Conservation (phyloP, 2,797 vertebrate genomes). For the Botia kubotai region DNA sequence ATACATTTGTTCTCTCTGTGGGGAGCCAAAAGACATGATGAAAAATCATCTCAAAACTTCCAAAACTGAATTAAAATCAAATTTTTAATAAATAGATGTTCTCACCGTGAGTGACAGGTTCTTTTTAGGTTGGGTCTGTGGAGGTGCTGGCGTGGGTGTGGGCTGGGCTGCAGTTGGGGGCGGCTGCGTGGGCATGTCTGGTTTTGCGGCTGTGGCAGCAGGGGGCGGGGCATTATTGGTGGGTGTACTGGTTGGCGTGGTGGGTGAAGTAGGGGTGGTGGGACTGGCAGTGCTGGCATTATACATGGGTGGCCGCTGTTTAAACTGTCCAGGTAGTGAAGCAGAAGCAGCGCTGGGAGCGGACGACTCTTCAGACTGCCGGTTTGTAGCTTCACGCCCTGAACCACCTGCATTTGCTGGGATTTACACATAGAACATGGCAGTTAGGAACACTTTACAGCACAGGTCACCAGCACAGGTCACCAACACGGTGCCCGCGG, state of each 20-base stretch:
- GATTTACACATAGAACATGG: neutral
- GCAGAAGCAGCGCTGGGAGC: conserved; percentile 76
- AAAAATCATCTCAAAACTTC: neutral
- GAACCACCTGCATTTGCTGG: conserved; percentile 82
- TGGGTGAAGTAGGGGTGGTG: conserved; percentile 79
- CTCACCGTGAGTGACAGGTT: conserved; percentile 92
- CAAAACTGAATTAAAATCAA: neutral
- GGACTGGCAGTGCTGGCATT: conserved; percentile 87
- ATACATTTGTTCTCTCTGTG: conserved; percentile 95
- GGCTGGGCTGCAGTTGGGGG: conserved; percentile 80
- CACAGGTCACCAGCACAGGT: no score
- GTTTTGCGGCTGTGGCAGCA: conserved; percentile 79
- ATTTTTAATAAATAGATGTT: neutral
- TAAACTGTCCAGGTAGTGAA: conserved; percentile 88
- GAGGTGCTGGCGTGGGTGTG: conserved; percentile 80
- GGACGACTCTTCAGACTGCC: conserved; percentile 87
- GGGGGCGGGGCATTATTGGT: conserved; percentile 81
- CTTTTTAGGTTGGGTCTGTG: conserved; percentile 88
- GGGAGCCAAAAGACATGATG: conserved; percentile 22
- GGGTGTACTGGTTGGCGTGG: conserved; percentile 76
- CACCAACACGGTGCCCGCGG: no score
- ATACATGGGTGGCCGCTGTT: conserved; percentile 95
- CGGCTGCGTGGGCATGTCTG: conserved; percentile 77
- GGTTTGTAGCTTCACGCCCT: conserved; percentile 82
- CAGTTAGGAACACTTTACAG: neutral